A percentile compares a stretch with the other conserved stretches of the same genome.
These are phyloP conservation scores for Eurois occulta DNA, from an alignment of 2,888 invertebrate species.

Conservation along the genomic window DNA sequence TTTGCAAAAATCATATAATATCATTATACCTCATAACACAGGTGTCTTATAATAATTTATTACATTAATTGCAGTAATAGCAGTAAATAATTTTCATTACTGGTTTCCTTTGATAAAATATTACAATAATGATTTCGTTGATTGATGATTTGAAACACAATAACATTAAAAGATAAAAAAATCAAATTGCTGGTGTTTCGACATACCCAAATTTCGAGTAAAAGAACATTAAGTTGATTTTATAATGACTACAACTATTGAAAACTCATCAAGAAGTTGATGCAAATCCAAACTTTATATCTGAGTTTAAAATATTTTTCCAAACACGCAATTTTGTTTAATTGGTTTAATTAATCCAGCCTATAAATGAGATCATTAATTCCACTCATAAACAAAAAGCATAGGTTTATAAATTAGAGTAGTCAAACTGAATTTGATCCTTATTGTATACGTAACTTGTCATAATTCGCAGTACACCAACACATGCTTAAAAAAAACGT, in stretches of 20 bases:
- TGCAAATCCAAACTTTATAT: neutral
- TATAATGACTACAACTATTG: neutral
- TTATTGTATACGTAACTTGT: neutral
- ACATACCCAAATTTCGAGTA: neutral
- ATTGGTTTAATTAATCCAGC: neutral
- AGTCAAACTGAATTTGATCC: neutral
- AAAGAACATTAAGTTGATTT: neutral
- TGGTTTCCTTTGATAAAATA: conserved; percentile 17
- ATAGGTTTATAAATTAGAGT: neutral
- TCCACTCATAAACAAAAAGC: neutral
- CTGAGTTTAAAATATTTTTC: neutral
- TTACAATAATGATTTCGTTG: neutral
- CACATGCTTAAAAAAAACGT: neutral
- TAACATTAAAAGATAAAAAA: neutral
- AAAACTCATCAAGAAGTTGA: neutral
- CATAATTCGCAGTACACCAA: neutral
- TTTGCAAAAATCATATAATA: neutral
- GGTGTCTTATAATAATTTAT: neutral
- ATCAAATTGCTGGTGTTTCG: neutral
- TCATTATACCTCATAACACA: conserved; percentile 1
- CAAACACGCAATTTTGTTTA: neutral
- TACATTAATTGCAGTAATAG: neutral
- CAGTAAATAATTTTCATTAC: neutral
- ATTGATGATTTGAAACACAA: neutral
- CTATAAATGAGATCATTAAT: neutral